Evolutionary conservation across 2,113 vertebrate species (phyloP), one percentile per base, ranked within the genome.

Genomic region (Pseudorasbora parva): DNA sequence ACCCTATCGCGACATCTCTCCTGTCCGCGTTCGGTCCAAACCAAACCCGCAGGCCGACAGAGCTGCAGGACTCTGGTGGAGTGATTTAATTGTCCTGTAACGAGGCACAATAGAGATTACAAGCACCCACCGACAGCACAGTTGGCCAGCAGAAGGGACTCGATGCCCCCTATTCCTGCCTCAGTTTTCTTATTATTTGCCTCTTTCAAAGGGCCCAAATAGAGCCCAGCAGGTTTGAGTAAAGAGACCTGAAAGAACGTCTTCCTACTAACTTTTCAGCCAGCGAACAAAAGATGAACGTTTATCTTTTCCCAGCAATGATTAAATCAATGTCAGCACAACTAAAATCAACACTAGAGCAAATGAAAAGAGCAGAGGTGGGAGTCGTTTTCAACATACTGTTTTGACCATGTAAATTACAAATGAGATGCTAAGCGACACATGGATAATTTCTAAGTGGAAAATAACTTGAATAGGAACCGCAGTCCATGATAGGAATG

Each of bases 121-220:
- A 93, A 94, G 94, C 92, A 90, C 93, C 93, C 92, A 94, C 92
- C 94, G 91, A 94, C 95, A 93, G 93, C 92, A 91, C 89, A 92
- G 90, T 92, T 92, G 93, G 92, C 84, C 88, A 90, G 91, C 93
- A 95, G 93, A 90, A 93, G 91, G 88, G 88, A 93, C 91, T 93
- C 89, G 94, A 30, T 93, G 30, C 93, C 93, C 87, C 92, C 86
- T 90, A 88, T 92, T 93, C 93, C 93, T 93, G 90, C 94, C 94
- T 94, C 92, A 91, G 90, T 95, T 95, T 95, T 92, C 92, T 49
- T 92, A 90, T 91, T 90, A 68, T 85, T 92, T 89, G 92, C 94
- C 90, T 92, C 91, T 94, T 95, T 96, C 93, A 96, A 95, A 96
- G 91, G 93, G 91, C 94, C 92, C 93, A 94, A 95, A 96, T 93